Evolutionary conservation across 1,140 invertebrate species (phyloP), one percentile per base, ranked within the genome.

Genomic region (Megathymus violae): DNA sequence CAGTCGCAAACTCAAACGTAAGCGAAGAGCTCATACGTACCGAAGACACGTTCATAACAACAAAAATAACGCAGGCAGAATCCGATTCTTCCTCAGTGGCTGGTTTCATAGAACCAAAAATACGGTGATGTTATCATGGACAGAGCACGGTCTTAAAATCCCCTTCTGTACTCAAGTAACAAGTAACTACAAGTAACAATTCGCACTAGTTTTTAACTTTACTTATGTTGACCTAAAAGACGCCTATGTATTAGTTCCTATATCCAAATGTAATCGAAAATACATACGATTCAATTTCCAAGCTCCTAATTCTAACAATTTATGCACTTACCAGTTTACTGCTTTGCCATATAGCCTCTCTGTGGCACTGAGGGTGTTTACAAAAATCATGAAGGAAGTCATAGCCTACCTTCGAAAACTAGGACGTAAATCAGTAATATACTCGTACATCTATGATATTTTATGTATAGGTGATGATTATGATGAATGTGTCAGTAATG

Each of bases 371-470:
- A 36, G 62, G 40, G 34, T 46, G 0, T 76, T 74, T 19, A 74
- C 71, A 10, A 71, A 76, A 46, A 43, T 77, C 0, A 66, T 72
- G 65, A 70, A 62, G 50, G 61, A 64, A 36, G 69, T 77, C 11
- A 41, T 74, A 4, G 16, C 14, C 14, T 62, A 67, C 19, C 15
- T 74, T 6, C 43, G 74, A 46, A 15, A 5, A 0, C 38, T 11
- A 0, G 67, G 66, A 10, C 27, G 48, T 31, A 69, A 27, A 43
- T 69, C 63, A 13, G 69, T 75, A 6, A 17, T 67, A 17, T 78
- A 71, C 34, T 22, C n/a, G n/a, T n/a, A n/a, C n/a, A n/a, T 74
- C 10, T 69, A 72, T 17, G 72, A 75, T n/a, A n/a, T n/a, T n/a
- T n/a, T n/a, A n/a, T n/a, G n/a, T n/a, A n/a, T n/a, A n/a, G n/a